Evolutionary conservation across 2,797 vertebrate genomes (phyloP).

Genomic region (Eulemur rubriventer): DNA sequence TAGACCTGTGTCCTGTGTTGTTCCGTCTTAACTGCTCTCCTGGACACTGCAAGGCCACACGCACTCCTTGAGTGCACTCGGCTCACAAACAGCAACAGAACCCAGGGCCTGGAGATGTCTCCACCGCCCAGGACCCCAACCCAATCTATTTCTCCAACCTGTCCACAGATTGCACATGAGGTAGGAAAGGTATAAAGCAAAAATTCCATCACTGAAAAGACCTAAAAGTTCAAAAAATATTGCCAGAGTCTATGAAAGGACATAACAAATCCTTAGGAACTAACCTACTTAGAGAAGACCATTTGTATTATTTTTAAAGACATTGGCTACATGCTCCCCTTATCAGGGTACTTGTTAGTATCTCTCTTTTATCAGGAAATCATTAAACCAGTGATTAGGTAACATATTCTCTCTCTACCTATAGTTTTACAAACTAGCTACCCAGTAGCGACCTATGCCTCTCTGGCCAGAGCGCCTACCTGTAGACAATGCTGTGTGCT

Average conservation of each 20-base stretch:
- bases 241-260: not conserved
- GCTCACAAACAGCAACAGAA: not conserved
- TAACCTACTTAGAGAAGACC: not conserved
- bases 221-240: slow-evolving; percentile 16
- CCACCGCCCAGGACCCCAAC: not conserved
- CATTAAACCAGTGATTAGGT: not conserved
- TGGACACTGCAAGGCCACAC: not conserved
- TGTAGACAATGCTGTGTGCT: not conserved
- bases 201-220: not conserved
- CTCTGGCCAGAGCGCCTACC: not conserved
- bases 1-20: not conserved
- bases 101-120: not conserved
- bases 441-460: not conserved
- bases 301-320: not conserved
- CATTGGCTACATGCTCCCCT: not conserved
- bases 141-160: not conserved
- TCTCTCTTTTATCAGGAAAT: not conserved
- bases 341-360: not conserved
- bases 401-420: not conserved
- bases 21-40: not conserved
- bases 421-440: not conserved
- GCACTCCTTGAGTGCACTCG: not conserved
- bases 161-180: not conserved
- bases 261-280: not conserved
- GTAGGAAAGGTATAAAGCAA: not conserved